Percentiles rank a stretch among this genome's conserved stretches.
These are phyloP conservation scores for Drosophila quadrilineata DNA, from an alignment of 1,140 invertebrate genomes.

Conservation along the genomic window DNA sequence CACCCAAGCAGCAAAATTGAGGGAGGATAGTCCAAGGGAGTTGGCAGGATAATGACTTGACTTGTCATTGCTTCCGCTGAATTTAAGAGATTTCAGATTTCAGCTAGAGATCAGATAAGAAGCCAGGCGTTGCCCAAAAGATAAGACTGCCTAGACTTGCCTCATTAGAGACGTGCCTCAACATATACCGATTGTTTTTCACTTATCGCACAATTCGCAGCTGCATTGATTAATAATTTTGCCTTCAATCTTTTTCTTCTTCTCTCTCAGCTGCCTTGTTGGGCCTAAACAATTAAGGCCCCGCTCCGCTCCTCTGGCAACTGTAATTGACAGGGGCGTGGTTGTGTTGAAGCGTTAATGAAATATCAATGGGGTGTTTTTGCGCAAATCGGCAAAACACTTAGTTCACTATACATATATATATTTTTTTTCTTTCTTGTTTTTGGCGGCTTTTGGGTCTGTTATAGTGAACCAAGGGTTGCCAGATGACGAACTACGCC, in stretches of 20 bases:
- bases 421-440: neutral
- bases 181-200: no score
- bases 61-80: conserved; percentile 74
- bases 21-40: neutral
- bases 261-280: conserved; percentile 1
- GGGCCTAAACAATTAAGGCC: conserved; percentile 51
- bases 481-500: conserved; percentile 24
- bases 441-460: neutral
- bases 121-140: conserved; percentile 6
- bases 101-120: conserved; percentile 31
- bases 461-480: no score
- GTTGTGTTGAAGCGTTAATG: conserved; percentile 50
- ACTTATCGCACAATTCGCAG: conserved; percentile 14
- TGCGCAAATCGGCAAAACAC: conserved; percentile 35
- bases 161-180: conserved; percentile 26
- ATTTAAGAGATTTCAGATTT: conserved; percentile 74
- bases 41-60: conserved; percentile 69
- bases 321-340: conserved; percentile 74
- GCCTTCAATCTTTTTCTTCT: neutral
- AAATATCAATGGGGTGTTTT: conserved; percentile 63
- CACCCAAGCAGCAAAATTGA: neutral
- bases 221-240: conserved; percentile 63
- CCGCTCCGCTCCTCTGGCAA: conserved; percentile 43
- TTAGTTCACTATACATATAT: conserved; percentile 32
- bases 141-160: conserved; percentile 13